Base-by-base conservation (phyloP, 2,888 invertebrate species). In the Troides oblongomaculatus region DNA sequence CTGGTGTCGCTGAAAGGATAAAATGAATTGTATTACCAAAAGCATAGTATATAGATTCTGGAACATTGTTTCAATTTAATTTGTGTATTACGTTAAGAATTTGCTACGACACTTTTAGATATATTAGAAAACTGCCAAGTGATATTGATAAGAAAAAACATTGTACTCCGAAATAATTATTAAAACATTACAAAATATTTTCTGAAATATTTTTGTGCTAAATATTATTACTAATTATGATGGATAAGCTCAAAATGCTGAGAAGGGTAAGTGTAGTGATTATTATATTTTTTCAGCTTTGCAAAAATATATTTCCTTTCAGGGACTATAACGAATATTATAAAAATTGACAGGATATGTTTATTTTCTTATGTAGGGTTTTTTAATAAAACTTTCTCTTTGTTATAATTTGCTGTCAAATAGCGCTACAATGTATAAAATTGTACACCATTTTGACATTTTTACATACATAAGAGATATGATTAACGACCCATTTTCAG, bases 211-310 rank as follows among this genome's bases (percentile, higher is more conserved):
- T 62, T 71, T 62, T 71, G 2, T 12, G 50, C 8, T 2, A 5
- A 5, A 57, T 36, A 60, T 60, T 50, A 53, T 18, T 62, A 39
- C 72, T 64, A 62, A 87, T 86, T 84, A 76, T 82, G 70, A 74
- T 84, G 67, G 77, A 78, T 25, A 74, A 56, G 62, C 66, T 76
- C 10, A 73, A 71, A 36, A 63, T 74, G 18, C 56, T 73, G 23
- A 76, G 71, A 67, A 70, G 76, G 77, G 79, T 80, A 71, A 80
- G 79, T 66, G n/a, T 46, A 64, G n/a, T 58, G 10, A 23, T 58
- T 58, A 18, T n/a, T 4, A 6, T 7, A 53, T n/a, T 17, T n/a
- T 53, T n/a, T n/a, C n/a, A n/a, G 6, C 8, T 53, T 18, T 53
- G 6, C 17, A 53, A 53, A 50, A 18, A 50, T 17, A 50, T 17